Evolutionary conservation across 1,140 invertebrate species (phyloP).

Genomic region (Atta cephalotes): DNA sequence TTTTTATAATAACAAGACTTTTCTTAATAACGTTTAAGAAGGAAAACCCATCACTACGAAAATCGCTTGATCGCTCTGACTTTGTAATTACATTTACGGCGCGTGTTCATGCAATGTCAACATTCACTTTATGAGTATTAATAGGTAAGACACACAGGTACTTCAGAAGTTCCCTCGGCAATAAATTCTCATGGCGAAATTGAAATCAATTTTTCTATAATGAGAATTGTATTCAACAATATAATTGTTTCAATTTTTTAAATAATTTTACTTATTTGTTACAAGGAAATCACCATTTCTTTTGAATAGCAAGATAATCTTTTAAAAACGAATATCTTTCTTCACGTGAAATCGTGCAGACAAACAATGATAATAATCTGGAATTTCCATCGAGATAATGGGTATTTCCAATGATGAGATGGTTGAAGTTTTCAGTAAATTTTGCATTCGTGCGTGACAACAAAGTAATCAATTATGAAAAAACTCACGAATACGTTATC

Average conservation of each 20-base stretch:
- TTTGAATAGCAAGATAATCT: neutral
- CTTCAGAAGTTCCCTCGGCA: neutral
- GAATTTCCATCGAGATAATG: constrained; percentile 18
- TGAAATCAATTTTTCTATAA: constrained; percentile 27
- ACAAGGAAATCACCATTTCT: neutral
- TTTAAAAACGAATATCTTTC: neutral
- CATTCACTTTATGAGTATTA: constrained; percentile 24
- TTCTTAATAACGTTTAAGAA: constrained; percentile 1
- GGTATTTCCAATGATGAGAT: constrained; percentile 3
- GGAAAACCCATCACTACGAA: neutral
- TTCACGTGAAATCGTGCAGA: neutral
- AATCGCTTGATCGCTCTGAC: constrained; percentile 24
- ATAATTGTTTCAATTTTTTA: neutral
- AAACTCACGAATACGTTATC: constrained; percentile 6
- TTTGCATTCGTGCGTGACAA: neutral
- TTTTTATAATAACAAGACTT: constrained; percentile 41
- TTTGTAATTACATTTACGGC: constrained; percentile 41
- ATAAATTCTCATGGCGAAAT: constrained; percentile 21
- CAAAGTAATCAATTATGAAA: neutral
- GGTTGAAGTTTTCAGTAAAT: constrained; percentile 27
- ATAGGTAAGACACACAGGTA: constrained; percentile 23
- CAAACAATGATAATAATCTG: constrained; percentile 16
- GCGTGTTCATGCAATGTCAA: constrained; percentile 46
- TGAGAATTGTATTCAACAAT: neutral
- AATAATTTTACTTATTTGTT: constrained; percentile 4